Base-by-base conservation (phyloP, 2,797 vertebrate species). In the Eleutherodactylus coqui region DNA sequence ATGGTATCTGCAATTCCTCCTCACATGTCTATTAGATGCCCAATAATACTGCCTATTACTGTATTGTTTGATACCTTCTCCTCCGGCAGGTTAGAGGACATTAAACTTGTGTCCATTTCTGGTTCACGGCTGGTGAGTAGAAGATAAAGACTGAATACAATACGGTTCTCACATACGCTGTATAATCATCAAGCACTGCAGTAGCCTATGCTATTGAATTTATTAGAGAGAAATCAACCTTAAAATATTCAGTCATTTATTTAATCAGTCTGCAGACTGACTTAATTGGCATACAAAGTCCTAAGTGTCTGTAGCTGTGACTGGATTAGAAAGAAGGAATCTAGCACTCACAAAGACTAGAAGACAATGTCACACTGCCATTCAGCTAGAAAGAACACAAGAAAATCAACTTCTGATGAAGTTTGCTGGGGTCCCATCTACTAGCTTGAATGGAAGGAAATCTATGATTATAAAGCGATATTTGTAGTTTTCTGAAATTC, bases 201-300 rank as follows among this genome's bases (percentile, higher is more conserved):
- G 34, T 43, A 60, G 34, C 34, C 76, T n/a, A 60, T n/a, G 76
- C 38, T 79, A 79, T 60, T 79, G 53, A 58, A 79, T 79, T 79
- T 79, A 79, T 79, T 79, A 79, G 53, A 79, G 51, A 79, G 76
- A 79, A 79, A 79, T 79, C 76, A 79, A 79, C 53, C 34, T 79
- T 43, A 79, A 55, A 60, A 58, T 79, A 79, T 60, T 58, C 75
- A 78, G 53, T 78, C 76, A 79, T 79, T 79, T 79, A 79, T 79
- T 79, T 79, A 60, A 79, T 79, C 76, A 79, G 76, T 53, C 76
- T 60, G 53, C 55, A 24, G 53, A 79, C 76, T 58, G 32, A 34
- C 53, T 43, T 79, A 79, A 79, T 79, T 79, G 76, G 51, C 76
- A 79, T 60, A 79, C 21, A 79, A 60, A 60, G 43, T 58, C 55